Conservation (phyloP, 2,888 invertebrate genomes). For the Halocaridina rubra region DNA sequence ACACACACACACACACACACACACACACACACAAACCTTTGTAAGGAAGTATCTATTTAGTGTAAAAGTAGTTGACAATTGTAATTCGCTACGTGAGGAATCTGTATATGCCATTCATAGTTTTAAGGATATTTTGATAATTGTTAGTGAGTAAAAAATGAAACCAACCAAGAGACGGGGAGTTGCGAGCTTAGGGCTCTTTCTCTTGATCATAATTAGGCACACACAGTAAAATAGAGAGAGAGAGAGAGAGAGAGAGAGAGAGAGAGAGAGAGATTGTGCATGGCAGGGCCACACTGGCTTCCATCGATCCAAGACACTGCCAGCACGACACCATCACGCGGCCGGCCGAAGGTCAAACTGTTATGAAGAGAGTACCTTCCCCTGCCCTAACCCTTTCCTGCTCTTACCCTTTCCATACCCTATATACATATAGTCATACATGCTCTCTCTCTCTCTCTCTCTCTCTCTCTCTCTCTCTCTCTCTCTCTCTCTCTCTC, state of each 20-base stretch:
- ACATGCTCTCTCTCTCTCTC: background rate
- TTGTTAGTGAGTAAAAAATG: too few relatives aligned
- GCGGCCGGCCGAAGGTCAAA: background rate
- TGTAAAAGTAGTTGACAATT: too few relatives aligned
- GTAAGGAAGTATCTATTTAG: too few relatives aligned
- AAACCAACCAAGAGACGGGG: too few relatives aligned
- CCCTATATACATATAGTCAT: background rate
- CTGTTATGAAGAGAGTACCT: background rate
- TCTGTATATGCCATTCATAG: too few relatives aligned
- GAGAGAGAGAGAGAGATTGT: background rate
- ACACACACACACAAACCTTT: too few relatives aligned
- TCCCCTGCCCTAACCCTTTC: background rate
- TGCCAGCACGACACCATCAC: background rate
- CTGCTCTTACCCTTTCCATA: background rate
- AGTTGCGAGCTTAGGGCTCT: too few relatives aligned
- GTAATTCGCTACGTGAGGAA: too few relatives aligned
- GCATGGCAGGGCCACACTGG: background rate
- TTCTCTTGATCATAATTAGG: too few relatives aligned
- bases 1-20: too few relatives aligned
- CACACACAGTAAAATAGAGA: too few relatives aligned
- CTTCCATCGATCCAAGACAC: background rate
- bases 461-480: background rate
- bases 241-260: background rate
- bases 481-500: background rate
- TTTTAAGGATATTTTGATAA: too few relatives aligned